Base-by-base conservation (phyloP, 1,140 invertebrate genomes). In the Eumaeus atala region DNA sequence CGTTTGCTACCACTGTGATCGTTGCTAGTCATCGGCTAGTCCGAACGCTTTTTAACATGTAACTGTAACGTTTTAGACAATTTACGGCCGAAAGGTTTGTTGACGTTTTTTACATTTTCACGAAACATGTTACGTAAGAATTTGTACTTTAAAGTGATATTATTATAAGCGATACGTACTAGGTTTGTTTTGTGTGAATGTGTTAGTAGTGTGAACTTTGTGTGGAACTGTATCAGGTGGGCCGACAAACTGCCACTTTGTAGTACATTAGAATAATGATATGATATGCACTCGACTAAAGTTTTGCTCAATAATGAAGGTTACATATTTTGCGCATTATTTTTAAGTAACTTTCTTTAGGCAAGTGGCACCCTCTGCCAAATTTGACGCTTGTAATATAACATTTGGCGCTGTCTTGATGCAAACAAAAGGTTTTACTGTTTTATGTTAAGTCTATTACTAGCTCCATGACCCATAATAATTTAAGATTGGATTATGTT, bases 81-180 rank as follows among this genome's bases (percentile, higher is more conserved):
- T 58, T 52, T 48, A 52, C 48, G 14, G 47, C 40, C 40, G 40
- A 16, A 14, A 44, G 40, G 12, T 40, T n/a, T 14, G 42, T 53
- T 44, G 12, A 54, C 34, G 33, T 17, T 48, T 57, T 36, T 54
- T 54, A 49, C 37, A 48, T 44, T 18, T 56, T 56, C 12, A 48
- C 21, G 28, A 48, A 47, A 49, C 36, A 37, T 51, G 33, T 49
- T n/a, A 44, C 16, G 40, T 53, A 53, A 55, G 62, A 74, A 64
- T 63, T 72, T 70, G 53, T 77, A 72, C 66, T 63, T 70, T 71
- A 75, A 83, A 83, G 81, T 84, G 81, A 84, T 84, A 87, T 83
- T 84, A 86, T 78, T 82, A 42, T 84, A 86, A 81, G 80, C 67
- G 60, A 68, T 72, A 67, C 56, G 55, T 68, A 58, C 67, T 85